A percentile compares a stretch with the other conserved stretches of the same genome.
These are phyloP conservation scores for Paguma larvata DNA, from an alignment of 2,797 vertebrate genomes.

Conservation along the genomic window DNA sequence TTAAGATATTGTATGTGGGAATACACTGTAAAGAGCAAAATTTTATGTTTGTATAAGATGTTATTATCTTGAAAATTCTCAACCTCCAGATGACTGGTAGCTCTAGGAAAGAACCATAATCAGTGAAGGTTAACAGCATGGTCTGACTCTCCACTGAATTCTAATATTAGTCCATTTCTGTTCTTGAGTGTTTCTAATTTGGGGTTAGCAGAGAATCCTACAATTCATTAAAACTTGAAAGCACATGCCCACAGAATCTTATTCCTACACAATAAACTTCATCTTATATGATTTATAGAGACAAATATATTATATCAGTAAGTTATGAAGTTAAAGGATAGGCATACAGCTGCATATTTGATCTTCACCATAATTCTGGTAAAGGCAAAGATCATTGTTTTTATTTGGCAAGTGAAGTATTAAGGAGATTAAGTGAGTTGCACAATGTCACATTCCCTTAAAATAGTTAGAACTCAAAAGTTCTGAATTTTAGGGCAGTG, in stretches of 20 bases:
- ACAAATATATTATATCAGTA: slow-evolving; percentile 2
- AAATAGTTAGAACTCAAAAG: neutral
- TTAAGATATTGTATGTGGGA: neutral
- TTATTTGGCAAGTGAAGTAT: neutral
- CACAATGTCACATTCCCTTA: neutral
- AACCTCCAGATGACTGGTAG: neutral
- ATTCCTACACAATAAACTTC: neutral
- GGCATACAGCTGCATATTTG: neutral
- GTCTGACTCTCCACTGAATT: neutral
- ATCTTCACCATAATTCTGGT: neutral
- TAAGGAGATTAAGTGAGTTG: neutral
- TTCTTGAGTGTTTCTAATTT: slow-evolving; percentile 20
- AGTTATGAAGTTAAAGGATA: neutral
- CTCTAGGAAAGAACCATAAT: neutral
- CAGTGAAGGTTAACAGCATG: neutral
- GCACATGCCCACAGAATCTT: neutral
- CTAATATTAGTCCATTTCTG: neutral
- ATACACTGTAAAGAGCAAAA: neutral
- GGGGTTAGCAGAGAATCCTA: neutral
- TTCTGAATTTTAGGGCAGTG: neutral
- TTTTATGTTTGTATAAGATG: neutral
- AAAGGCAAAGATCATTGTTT: neutral
- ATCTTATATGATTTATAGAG: neutral
- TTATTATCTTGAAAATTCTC: neutral
- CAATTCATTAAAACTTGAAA: slow-evolving; percentile 25